Base-by-base conservation (phyloP, 2,113 vertebrate species). In the Lophius piscatorius region DNA sequence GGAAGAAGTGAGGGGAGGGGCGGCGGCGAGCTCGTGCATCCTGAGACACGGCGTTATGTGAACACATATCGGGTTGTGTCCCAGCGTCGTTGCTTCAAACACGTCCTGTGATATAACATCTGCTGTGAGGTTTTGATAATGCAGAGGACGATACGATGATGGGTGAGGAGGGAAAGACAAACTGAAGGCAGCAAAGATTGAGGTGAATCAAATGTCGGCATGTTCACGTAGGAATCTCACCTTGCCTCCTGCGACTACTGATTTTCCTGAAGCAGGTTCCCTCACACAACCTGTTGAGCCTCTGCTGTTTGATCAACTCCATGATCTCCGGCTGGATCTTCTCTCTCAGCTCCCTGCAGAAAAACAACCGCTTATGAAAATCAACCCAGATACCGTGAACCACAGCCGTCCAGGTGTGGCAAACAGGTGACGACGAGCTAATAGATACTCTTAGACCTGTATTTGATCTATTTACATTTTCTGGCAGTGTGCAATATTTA, bases 251-350 rank as follows among this genome's bases (percentile, higher is more conserved):
- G 34, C 97, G 94, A 89, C 93, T 94, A 72, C 96, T 98, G 86
- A 98, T 96, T 87, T 99, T 99, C 87, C 96, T 93, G 87, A 99
- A 99, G 90, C 96, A 97, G 80, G 96, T 99, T 65, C 98, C 98
- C 65, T 99, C 98, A 75, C 98, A 98, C 8, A 98, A 91, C 38
- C 97, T 94, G 89, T 99, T 99, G 67, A 99, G 94, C 72, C 97
- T 91, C 77, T 99, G 97, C 70, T 99, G 96, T 81, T 98, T 99
- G 87, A 99, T 96, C 82, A 99, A 87, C 91, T 99, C 96, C 91
- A 99, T 91, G 89, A 99, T 99, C 92, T 99, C 97, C 0, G 97
- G 97, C 83, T 99, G 97, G 84, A 99, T 98, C 92, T 99, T 99
- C 92, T 99, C 97, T 80, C 95, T 94, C 64, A 99, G 94, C 88